Evolutionary conservation across 2,888 invertebrate species (phyloP).

Genomic region (Plemyria rubiginata): DNA sequence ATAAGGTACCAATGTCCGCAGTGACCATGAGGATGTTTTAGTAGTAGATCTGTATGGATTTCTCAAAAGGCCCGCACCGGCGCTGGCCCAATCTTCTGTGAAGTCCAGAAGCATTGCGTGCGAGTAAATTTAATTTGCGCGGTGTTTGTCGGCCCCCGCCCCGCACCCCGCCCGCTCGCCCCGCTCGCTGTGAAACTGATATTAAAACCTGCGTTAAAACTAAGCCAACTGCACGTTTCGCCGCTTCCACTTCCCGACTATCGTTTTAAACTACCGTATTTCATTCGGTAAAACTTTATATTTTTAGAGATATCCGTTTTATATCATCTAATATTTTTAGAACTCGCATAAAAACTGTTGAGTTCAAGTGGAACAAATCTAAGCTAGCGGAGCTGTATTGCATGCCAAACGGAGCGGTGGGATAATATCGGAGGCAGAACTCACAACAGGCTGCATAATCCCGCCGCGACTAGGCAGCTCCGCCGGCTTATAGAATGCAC

Average conservation of each 20-base stretch:
- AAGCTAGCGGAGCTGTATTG: background rate
- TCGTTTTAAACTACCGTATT: slow-evolving; percentile 33
- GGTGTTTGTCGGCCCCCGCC: background rate
- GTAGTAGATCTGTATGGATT: background rate
- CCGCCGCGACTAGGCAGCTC: slow-evolving; percentile 12
- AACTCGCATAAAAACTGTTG: background rate
- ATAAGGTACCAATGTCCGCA: too few relatives aligned
- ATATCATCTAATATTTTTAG: background rate
- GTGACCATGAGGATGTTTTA: too few relatives aligned
- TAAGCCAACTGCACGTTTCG: slow-evolving; percentile 36
- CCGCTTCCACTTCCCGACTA: slow-evolving; percentile 31
- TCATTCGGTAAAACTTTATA: slow-evolving; percentile 6
- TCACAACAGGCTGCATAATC: slow-evolving; percentile 19
- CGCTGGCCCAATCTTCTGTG: background rate
- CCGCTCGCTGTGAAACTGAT: slow-evolving; percentile 24
- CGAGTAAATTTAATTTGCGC: slow-evolving; percentile 5
- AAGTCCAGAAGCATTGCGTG: background rate
- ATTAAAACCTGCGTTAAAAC: slow-evolving; percentile 40
- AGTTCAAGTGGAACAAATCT: slow-evolving; percentile 4
- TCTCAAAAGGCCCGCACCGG: background rate
- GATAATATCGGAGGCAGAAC: slow-evolving; percentile 9
- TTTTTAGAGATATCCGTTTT: too few relatives aligned
- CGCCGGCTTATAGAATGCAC: slow-evolving; percentile 17
- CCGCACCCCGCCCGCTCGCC: background rate
- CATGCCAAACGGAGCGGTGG: slow-evolving; percentile 2